Conservation (phyloP, 1,140 invertebrate species). For the Mycetomoellerius zeteki region DNA sequence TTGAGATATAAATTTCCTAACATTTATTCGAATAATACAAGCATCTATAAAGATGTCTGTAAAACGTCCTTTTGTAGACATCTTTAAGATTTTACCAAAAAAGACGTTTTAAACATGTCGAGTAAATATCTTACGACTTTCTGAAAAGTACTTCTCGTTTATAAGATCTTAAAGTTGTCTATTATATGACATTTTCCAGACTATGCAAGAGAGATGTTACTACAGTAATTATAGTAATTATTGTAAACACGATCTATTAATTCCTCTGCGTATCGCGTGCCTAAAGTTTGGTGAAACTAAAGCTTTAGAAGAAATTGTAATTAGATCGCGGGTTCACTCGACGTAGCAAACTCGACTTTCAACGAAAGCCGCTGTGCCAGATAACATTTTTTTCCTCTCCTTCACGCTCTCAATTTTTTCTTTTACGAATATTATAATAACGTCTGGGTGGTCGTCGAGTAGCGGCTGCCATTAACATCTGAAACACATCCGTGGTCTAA, state of each 20-base stretch:
- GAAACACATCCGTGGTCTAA: conserved; percentile 40
- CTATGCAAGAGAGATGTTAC: conserved; percentile 16
- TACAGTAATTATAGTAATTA: conserved; percentile 47
- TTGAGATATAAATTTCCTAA: conserved; percentile 29
- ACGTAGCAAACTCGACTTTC: conserved; percentile 1
- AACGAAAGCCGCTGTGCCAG: not conserved
- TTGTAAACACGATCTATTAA: conserved; percentile 51
- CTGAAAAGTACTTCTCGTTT: not conserved
- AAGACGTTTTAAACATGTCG: not conserved
- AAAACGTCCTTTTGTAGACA: conserved; percentile 36
- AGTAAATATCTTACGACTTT: conserved; percentile 10
- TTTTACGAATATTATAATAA: not conserved
- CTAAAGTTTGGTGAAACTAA: conserved; percentile 42
- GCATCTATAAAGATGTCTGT: conserved; percentile 13
- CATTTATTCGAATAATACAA: conserved; percentile 16
- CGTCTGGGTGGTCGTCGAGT: not conserved
- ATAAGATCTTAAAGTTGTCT: conserved; percentile 31
- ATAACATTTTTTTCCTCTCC: not conserved
- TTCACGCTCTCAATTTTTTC: not conserved
- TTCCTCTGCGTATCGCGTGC: conserved; percentile 50
- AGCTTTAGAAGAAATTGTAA: conserved; percentile 48
- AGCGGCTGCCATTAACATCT: not conserved
- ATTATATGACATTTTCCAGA: conserved; percentile 10
- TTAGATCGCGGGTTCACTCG: conserved; percentile 42
- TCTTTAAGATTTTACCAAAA: conserved; percentile 33